Conservation (phyloP, 2,113 vertebrate species). For the Leucoraja erinaceus region DNA sequence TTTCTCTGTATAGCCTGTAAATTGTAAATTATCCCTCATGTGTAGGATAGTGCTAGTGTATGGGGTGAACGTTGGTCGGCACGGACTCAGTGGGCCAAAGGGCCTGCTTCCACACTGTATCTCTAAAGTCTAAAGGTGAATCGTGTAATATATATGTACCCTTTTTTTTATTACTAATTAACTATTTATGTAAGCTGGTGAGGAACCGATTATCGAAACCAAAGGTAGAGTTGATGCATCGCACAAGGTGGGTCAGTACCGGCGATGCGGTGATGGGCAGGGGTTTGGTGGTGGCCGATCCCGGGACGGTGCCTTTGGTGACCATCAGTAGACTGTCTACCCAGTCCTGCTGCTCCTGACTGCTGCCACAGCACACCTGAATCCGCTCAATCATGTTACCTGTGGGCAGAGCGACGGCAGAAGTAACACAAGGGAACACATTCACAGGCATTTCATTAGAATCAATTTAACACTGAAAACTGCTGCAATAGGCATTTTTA, state of each 20-base stretch:
- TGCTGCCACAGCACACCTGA: conserved; percentile 73
- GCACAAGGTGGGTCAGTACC: conserved; percentile 42
- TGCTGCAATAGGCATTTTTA: not conserved
- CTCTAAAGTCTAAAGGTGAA: not conserved
- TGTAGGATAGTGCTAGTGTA: too few relatives aligned
- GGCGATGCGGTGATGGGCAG: conserved; percentile 59
- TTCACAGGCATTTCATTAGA: not conserved
- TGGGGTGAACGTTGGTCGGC: too few relatives aligned
- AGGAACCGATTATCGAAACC: not conserved
- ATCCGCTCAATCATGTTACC: conserved; percentile 71
- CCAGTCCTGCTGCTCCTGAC: conserved; percentile 87
- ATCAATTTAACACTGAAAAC: not conserved
- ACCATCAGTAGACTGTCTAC: conserved; percentile 78
- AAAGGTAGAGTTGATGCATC: not conserved
- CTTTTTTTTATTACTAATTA: not conserved
- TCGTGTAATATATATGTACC: not conserved
- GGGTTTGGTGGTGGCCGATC: conserved; percentile 63
- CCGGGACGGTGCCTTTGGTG: conserved; percentile 72
- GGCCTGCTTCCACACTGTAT: too few relatives aligned
- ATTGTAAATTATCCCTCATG: too few relatives aligned
- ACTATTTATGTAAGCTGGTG: not conserved
- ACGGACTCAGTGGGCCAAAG: too few relatives aligned
- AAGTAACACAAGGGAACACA: not conserved
- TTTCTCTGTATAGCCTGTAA: too few relatives aligned
- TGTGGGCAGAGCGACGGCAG: conserved; percentile 46